Evolutionary conservation across 1,140 invertebrate species (phyloP), one percentile per base, ranked within the genome.

Genomic region (Temnothorax longispinosus): DNA sequence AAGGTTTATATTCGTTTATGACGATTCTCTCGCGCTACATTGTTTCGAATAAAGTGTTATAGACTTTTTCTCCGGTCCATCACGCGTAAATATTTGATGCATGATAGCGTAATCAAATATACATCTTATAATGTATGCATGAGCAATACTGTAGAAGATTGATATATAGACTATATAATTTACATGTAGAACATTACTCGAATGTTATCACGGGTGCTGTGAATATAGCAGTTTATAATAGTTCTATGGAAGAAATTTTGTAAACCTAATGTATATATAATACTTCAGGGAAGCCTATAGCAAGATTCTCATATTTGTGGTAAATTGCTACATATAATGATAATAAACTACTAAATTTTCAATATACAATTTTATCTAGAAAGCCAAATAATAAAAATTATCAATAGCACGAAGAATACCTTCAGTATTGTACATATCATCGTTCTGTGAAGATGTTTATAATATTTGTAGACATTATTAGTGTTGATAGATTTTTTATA

Each of bases 61-160:
- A 47, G 10, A 13, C 4, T 62, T 32, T 77, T 44, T n/a, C 21
- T 3, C 8, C 3, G 2, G 15, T 44, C 18, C 8, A 44, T 32
- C 41, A 44, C 7, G 38, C 27, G 38, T 62, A 77, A 44, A 77
- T 77, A 77, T 62, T 62, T 62, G 41, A 77, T 77, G 56, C 15
- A 8, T 44, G 58, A 75, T 41, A 58, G 69, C 27, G 32, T 50
- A 72, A 35, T 35, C 11, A n/a, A n/a, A 74, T 47, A 38, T 50
- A 72, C 18, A 47, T 13, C 11, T 69, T 47, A 41, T 44, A 35
- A 56, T 38, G 18, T 32, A 38, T 56, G 11, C 10, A 74, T 2
- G 10, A 27, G 2, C 15, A 54, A n/a, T n/a, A 54, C 6, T 54
- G 32, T 3, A 32, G 13, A 32, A 50, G 18, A 56, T n/a, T 4